Evolutionary conservation across 23 tunicate genomes (phyloP).

Genomic region (Clavelina lepadiformis): DNA sequence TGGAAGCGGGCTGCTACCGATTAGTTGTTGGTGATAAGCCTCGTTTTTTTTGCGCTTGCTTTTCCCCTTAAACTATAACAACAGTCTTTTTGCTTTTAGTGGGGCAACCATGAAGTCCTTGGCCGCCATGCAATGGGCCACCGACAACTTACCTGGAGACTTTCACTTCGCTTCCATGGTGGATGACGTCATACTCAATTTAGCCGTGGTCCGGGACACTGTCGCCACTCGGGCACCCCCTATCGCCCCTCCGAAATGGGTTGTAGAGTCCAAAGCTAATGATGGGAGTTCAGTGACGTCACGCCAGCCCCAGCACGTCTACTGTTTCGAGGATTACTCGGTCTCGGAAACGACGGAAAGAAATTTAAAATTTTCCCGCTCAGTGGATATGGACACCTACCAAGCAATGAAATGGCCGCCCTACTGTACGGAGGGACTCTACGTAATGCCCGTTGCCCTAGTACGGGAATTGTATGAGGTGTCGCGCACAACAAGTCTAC

Average conservation of each 20-base stretch:
- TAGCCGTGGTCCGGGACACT: constrained; percentile 18
- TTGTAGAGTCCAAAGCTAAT: background rate
- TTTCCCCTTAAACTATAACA: background rate
- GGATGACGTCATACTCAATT: constrained; percentile 49
- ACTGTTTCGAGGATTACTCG: constrained; percentile 32
- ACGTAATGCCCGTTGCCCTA: constrained; percentile 29
- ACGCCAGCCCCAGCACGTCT: constrained; percentile 19
- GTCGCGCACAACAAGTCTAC: constrained; percentile 3
- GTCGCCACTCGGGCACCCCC: background rate
- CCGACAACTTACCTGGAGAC: constrained; percentile 40
- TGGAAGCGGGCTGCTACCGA: no score
- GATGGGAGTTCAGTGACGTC: constrained; percentile 39
- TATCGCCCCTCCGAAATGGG: constrained; percentile 1
- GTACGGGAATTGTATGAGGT: constrained; percentile 33
- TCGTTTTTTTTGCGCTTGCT: no score
- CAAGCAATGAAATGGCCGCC: constrained; percentile 50
- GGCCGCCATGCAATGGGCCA: constrained; percentile 52
- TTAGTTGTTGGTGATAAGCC: no score
- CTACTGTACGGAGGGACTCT: constrained; percentile 41
- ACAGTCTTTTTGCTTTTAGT: constrained; percentile 5
- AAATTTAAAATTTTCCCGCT: background rate
- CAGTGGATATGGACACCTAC: constrained; percentile 13
- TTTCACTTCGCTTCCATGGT: constrained; percentile 28
- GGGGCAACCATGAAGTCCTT: constrained; percentile 11
- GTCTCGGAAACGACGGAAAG: constrained; percentile 16